Base-by-base conservation (phyloP, 1,140 invertebrate genomes). In the Bathynomus jamesi region DNA sequence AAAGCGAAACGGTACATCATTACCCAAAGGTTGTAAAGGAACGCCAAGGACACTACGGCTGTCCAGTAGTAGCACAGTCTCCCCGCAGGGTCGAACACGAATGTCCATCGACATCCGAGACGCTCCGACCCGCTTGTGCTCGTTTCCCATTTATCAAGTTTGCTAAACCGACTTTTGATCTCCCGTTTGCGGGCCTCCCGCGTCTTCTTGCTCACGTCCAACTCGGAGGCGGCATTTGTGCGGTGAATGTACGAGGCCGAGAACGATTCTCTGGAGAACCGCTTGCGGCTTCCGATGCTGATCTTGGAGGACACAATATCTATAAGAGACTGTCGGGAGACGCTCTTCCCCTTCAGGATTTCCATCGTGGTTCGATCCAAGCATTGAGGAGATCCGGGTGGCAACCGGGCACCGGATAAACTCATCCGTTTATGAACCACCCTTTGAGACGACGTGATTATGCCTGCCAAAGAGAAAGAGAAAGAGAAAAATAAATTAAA, bases 1-100 rank as follows among this genome's bases (percentile, higher is more conserved):
- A 99, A 98, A 83, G 95, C 93, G 86, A 96, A 98, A 82, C 96
- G 89, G 86, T 97, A 98, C 79, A 97, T 95, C 83, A 98, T 95
- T 80, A 97, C 94, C 96, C 95, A 97, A 81, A 98, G 96, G 84
- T 99, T 99, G 86, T 99, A 99, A 71, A 98, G 89, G 84, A 98
- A 98, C 78, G 96, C 96, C 78, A 98, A 86, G 68, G 95, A 97
- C 40, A 98, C 96, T 46, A 98, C 92, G 89, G 96, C 93, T 75
- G 93, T 95, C 94, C 94, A 96, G 81, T 96, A 95, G 84, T 96
- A 96, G 84, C 92, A 95, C 28, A 95, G 87, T 31, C 93, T 86
- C 74, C 93, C 93, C 67, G 83, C 82, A 28, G 80, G 80, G 65
- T 95, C 93, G 82, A 95, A 95, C 61, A 94, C 93, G 83, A 96